A percentile compares a stretch with the other conserved stretches of the same genome.
phyloP scores from a whole-genome alignment of 2,888 invertebrate genomes.

The Punctoribates punctum region DNA sequence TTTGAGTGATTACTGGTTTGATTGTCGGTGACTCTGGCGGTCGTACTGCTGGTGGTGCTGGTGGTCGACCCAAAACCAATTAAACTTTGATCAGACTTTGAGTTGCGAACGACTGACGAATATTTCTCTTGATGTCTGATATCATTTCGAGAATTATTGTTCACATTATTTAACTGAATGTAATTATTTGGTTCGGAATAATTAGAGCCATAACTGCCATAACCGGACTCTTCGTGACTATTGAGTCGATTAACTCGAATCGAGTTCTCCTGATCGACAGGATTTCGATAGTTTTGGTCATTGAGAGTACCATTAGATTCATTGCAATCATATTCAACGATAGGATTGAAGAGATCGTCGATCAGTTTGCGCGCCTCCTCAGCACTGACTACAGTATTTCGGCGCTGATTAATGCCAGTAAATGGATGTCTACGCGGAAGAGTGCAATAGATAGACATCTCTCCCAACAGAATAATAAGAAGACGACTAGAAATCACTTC shows the following conservation, averaged over 20 bases:
- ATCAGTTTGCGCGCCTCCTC: conserved; percentile 21
- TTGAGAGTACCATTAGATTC: too few relatives aligned
- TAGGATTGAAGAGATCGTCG: conserved; percentile 31
- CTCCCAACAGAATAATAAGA: neutral
- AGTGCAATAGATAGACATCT: conserved; percentile 33
- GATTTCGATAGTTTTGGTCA: neutral
- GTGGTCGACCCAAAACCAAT: too few relatives aligned
- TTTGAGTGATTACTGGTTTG: neutral
- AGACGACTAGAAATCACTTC: neutral
- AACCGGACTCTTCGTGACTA: neutral
- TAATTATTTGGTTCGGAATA: neutral
- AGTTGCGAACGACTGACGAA: neutral
- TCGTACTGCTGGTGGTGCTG: too few relatives aligned
- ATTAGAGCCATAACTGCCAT: neutral
- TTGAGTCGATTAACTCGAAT: neutral
- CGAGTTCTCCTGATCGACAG: neutral
- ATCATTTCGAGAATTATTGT: neutral
- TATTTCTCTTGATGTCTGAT: neutral
- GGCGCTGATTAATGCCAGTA: conserved; percentile 3
- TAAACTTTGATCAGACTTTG: neutral
- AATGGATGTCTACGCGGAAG: conserved; percentile 24
- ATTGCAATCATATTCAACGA: conserved; percentile 22
- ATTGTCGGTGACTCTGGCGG: neutral
- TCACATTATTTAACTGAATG: neutral
- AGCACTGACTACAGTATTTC: conserved; percentile 20